A percentile compares a stretch with the other conserved stretches of the same genome.
Evolutionary conservation across 2,113 vertebrate species (phyloP).

Genomic region (Pygoscelis antarcticus): DNA sequence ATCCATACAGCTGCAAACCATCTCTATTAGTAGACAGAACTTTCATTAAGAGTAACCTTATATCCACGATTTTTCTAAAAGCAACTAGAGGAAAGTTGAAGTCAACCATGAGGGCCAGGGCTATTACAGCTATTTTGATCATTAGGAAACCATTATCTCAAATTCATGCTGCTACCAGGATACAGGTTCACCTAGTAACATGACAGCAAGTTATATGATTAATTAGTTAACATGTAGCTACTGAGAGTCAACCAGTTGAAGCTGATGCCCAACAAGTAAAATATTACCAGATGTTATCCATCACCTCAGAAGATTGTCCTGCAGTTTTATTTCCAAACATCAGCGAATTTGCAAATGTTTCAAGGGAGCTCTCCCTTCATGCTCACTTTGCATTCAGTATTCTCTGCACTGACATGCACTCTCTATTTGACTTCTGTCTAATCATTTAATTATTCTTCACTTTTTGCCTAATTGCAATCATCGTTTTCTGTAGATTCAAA

Average conservation of each 20-base stretch:
- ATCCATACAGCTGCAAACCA: not conserved
- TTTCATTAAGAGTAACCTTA: not conserved
- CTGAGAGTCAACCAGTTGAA: not conserved
- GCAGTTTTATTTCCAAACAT: not conserved
- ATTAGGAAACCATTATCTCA: constrained; percentile 3
- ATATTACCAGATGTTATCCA: not conserved
- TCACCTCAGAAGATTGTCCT: not conserved
- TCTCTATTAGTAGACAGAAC: not conserved
- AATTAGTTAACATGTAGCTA: constrained; percentile 37
- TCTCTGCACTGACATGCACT: accelerated
- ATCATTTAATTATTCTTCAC: not conserved
- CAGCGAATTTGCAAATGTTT: not conserved
- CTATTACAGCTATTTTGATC: not conserved
- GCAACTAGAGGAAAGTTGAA: not conserved
- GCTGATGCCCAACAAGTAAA: not conserved
- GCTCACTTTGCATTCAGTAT: not conserved
- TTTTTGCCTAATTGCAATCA: not conserved
- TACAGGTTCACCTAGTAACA: not conserved
- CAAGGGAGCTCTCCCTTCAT: not conserved
- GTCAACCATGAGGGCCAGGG: not conserved
- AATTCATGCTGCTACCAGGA: constrained; percentile 21
- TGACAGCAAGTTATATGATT: constrained; percentile 26
- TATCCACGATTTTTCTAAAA: not conserved
- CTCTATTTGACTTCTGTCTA: not conserved
- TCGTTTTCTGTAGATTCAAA: not conserved